These are phyloP conservation scores for Smutsia temminckii DNA, from an alignment of 2,797 vertebrate genomes.

Conservation along the genomic window DNA sequence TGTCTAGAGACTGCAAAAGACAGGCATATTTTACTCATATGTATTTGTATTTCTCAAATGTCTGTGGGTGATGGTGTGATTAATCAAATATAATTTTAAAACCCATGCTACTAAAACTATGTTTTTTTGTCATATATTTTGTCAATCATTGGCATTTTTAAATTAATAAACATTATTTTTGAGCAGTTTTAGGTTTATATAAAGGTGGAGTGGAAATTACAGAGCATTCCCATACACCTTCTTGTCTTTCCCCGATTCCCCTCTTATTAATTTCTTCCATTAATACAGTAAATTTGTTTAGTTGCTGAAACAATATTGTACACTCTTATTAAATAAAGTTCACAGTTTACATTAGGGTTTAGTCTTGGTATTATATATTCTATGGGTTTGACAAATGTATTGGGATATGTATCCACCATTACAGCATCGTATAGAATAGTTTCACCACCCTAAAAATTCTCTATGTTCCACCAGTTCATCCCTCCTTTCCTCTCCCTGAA, in stretches of 20 bases:
- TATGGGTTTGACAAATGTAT: neutral
- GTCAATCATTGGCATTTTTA: constrained; percentile 6
- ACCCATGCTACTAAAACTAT: neutral
- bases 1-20: neutral
- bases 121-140: constrained; percentile 9
- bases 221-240: neutral
- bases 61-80: neutral
- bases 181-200: constrained; percentile 9
- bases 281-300: neutral
- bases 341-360: neutral
- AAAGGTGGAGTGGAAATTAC: neutral
- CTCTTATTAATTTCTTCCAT: neutral
- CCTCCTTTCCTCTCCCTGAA: neutral
- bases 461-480: neutral
- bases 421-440: neutral
- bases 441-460: neutral
- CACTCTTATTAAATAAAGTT: neutral
- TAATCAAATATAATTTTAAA: neutral
- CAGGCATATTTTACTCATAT: neutral
- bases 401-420: neutral
- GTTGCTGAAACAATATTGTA: neutral
- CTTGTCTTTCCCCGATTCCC: neutral
- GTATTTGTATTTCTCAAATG: neutral
- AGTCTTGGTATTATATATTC: neutral
- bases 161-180: neutral